Percentiles rank a stretch among this genome's conserved stretches.
Conservation (phyloP, 2,888 invertebrate genomes). For the Acanthosepion pharaonis region DNA sequence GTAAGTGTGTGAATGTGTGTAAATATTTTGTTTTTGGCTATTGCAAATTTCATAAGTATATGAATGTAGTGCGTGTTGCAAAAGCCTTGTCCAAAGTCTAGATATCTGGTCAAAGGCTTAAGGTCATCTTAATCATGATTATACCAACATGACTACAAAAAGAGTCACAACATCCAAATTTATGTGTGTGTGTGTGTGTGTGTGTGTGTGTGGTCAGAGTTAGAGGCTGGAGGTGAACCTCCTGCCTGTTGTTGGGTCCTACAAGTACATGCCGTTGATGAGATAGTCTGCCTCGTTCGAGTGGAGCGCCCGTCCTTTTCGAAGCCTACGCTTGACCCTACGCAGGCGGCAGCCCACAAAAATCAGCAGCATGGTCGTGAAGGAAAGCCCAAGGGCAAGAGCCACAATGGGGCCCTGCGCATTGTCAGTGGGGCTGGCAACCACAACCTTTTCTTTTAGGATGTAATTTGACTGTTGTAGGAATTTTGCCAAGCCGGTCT, state of each 20-base stretch:
- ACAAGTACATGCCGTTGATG: slow-evolving; percentile 98
- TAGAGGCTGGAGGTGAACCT: neutral
- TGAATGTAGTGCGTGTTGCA: neutral
- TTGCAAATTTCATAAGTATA: neutral
- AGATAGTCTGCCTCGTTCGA: slow-evolving; percentile 96
- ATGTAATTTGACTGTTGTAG: slow-evolving; percentile 40
- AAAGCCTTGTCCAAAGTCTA: slow-evolving; percentile 2
- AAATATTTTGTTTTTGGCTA: neutral
- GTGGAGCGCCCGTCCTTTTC: slow-evolving; percentile 85
- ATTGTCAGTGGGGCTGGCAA: slow-evolving; percentile 61
- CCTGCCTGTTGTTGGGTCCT: slow-evolving; percentile 61
- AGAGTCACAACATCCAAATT: neutral
- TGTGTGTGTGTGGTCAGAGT: neutral
- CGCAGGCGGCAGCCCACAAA: slow-evolving; percentile 88
- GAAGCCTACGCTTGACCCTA: slow-evolving; percentile 82
- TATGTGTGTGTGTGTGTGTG: neutral
- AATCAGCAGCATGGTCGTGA: slow-evolving; percentile 86
- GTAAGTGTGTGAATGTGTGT: neutral
- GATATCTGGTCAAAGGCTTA: slow-evolving; percentile 4
- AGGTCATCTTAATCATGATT: neutral
- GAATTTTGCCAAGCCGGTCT: neutral
- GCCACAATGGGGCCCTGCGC: slow-evolving; percentile 72
- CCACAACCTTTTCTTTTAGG: slow-evolving; percentile 53
- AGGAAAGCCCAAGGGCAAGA: slow-evolving; percentile 80
- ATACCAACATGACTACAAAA: slow-evolving; percentile 33